Base-by-base conservation (phyloP, 2,797 vertebrate species). In the Scyliorhinus canicula region DNA sequence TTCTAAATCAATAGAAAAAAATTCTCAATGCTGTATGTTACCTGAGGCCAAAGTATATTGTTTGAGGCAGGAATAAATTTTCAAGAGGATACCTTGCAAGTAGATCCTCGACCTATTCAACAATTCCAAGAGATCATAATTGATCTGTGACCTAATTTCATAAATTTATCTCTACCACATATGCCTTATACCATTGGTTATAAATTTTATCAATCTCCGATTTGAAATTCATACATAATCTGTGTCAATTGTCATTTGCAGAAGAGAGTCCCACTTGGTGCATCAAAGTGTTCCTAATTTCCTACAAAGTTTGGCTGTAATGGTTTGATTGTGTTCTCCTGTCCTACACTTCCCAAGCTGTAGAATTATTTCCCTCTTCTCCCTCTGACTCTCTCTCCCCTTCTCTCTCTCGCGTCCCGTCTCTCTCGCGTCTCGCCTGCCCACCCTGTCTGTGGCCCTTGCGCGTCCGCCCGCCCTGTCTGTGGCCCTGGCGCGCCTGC, bases 1-100 rank as follows among this genome's bases (percentile, higher is more conserved):
- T 21, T 14, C 95, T 95, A 95, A 7, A 91, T 95, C 55, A 71
- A 95, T 31, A 28, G 93, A 93, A 0, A 1, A 93, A 55, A 21
- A 95, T 60, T 12, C 95, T 95, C 95, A 26, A 93, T 95, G 57
- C 0, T 0, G 50, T 31, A 35, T 47, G 40, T 16, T 57, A 57
- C n/a, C 5, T 57, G 14, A 31, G 55, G 55, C 14, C 12, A 19
- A 85, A 60, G 31, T 60, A 19, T 90, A 19, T 88, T n/a, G 52
- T 88, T 88, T 55, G 85, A 57, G 85, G 35, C 11, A n/a, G 35
- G 11, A 74, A 74, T 35, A n/a, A 74, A 74, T 31, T 74, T 74
- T 8, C 31, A 3, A 74, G 71, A 74, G 71, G 35, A n/a, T n/a
- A n/a, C 71, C 11, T n/a, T n/a, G 11, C 71, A n/a, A 74, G 31